Percentiles rank a stretch among this genome's conserved stretches.
Evolutionary conservation across 2,797 vertebrate species (phyloP).

Genomic region (Salarias fasciatus): DNA sequence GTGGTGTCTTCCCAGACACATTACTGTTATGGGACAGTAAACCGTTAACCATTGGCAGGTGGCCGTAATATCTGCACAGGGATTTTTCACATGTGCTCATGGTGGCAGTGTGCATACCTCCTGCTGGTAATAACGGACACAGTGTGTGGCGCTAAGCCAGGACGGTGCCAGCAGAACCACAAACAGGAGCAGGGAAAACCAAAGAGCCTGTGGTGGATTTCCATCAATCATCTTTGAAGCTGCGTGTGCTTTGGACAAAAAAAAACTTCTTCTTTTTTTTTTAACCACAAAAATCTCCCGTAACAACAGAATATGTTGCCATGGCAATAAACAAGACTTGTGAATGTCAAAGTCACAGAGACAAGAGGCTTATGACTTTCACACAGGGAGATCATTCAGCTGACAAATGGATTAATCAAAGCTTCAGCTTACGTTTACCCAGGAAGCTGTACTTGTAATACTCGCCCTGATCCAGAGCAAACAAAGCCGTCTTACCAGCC

Average conservation of each 20-base stretch:
- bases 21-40: too few relatives aligned
- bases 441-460: slow-evolving; percentile 44
- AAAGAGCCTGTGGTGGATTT: not conserved
- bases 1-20: too few relatives aligned
- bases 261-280: too few relatives aligned
- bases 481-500: slow-evolving; percentile 34
- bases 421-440: slow-evolving; percentile 48
- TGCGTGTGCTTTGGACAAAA: too few relatives aligned
- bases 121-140: too few relatives aligned
- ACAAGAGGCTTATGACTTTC: slow-evolving; percentile 67
- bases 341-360: slow-evolving; percentile 66
- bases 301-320: slow-evolving; percentile 33
- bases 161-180: too few relatives aligned
- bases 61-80: too few relatives aligned
- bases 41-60: too few relatives aligned
- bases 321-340: slow-evolving; percentile 64
- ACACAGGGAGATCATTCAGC: slow-evolving; percentile 63
- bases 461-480: slow-evolving; percentile 52
- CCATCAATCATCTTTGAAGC: not conserved
- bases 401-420: slow-evolving; percentile 74
- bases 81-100: too few relatives aligned
- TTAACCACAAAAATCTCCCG: slow-evolving; percentile 8
- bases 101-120: too few relatives aligned
- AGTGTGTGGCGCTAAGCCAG: too few relatives aligned
- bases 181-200: too few relatives aligned